These are phyloP conservation scores for Colaptes auratus DNA, from an alignment of 2,113 vertebrate genomes.

Conservation along the genomic window DNA sequence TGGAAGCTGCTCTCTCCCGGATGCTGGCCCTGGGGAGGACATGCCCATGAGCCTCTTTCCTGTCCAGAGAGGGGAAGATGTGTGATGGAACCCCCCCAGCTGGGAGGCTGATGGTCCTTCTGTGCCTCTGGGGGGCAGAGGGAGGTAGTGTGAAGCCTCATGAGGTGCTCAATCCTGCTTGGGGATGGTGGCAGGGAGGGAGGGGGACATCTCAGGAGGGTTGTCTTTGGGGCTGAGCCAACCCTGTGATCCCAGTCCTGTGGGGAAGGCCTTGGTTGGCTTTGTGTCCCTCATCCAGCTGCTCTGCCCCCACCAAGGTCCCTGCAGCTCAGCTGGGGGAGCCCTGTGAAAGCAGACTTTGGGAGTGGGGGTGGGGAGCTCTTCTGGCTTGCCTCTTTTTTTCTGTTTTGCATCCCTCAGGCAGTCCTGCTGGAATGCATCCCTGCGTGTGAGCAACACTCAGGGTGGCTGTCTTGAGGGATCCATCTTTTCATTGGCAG, in stretches of 20 bases:
- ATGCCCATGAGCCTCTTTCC: not conserved
- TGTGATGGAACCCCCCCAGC: not conserved
- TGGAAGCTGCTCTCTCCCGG: not conserved
- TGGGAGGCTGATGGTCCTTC: not conserved
- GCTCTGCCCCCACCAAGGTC: not conserved
- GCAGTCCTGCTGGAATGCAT: not conserved
- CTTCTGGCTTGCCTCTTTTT: not conserved
- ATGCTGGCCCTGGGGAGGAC: not conserved
- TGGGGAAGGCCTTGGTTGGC: not conserved
- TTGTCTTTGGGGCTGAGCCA: not conserved
- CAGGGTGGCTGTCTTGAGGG: not conserved
- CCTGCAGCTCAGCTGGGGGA: not conserved
- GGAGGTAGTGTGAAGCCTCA: not conserved
- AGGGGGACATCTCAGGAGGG: not conserved
- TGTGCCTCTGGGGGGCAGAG: not conserved
- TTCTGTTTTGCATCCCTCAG: accelerated
- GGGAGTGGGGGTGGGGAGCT: not conserved
- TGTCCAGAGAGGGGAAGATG: not conserved
- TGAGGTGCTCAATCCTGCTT: accelerated
- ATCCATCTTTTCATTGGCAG: not conserved
- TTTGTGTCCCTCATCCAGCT: not conserved
- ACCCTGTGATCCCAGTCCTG: accelerated
- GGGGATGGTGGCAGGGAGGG: not conserved
- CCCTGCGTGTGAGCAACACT: not conserved
- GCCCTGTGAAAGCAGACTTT: not conserved